phyloP scores from a whole-genome alignment of 2,113 vertebrate species.

The Aramus guarauna region DNA sequence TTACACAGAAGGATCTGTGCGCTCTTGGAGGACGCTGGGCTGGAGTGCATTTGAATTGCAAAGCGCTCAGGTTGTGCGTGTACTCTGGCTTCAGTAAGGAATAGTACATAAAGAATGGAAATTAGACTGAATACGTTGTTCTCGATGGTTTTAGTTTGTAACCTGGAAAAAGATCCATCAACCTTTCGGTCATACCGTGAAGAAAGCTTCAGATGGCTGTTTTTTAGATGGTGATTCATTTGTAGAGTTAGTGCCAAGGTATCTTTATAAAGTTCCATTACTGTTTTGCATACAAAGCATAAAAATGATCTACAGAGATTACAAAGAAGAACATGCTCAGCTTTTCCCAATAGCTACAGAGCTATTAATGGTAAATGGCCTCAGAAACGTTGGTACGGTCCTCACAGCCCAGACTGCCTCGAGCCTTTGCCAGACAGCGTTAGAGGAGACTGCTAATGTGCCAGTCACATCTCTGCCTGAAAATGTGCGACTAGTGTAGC shows the following conservation, averaged over 20 bases:
- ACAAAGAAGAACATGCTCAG: background rate
- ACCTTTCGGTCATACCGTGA: background rate
- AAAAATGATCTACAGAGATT: background rate
- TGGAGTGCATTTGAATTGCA: background rate
- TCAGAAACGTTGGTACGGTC: background rate
- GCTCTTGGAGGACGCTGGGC: background rate
- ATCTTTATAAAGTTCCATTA: background rate
- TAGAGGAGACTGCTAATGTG: background rate
- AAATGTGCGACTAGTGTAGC: background rate
- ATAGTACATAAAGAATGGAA: background rate
- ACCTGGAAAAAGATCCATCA: background rate
- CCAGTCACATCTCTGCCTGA: background rate
- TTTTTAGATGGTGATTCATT: background rate
- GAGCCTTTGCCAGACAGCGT: background rate
- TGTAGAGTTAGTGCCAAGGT: background rate
- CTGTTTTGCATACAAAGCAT: background rate
- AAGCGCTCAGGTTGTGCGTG: background rate
- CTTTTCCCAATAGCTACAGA: background rate
- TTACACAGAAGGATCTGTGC: background rate
- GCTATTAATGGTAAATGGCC: background rate
- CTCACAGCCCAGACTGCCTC: background rate
- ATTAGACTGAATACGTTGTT: background rate
- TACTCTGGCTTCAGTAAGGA: background rate
- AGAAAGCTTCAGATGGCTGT: background rate
- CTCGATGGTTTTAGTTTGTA: background rate